Conservation (phyloP, 2,888 invertebrate species). For the Cataglyphis livida region DNA sequence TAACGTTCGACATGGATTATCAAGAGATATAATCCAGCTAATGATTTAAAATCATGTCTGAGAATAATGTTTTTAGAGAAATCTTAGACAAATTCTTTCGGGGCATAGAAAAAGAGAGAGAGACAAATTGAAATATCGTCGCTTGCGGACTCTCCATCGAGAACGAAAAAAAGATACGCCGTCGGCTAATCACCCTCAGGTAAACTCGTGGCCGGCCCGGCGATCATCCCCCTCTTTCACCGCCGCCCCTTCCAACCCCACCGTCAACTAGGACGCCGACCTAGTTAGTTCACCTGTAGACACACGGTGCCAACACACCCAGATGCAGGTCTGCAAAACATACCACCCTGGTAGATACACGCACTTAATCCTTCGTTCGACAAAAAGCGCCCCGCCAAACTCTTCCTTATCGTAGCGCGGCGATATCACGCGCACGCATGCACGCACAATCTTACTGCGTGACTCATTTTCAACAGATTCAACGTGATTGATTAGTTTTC, state of each 20-base stretch:
- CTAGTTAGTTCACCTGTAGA: conserved; percentile 81
- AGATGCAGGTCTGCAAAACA: conserved; percentile 57
- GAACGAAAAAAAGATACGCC: conserved; percentile 17
- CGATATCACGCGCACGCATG: conserved; percentile 8
- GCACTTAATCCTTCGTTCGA: not conserved
- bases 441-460: not conserved
- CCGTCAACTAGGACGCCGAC: conserved; percentile 79
- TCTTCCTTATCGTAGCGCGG: conserved; percentile 34
- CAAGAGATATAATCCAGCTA: not conserved
- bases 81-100: not conserved
- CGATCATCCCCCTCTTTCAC: conserved; percentile 60
- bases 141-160: not conserved
- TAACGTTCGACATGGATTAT: not conserved
- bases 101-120: not conserved
- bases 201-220: conserved; percentile 68
- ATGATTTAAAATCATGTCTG: not conserved
- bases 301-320: conserved; percentile 70
- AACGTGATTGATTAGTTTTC: not conserved
- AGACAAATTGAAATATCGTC: not conserved
- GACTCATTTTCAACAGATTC: not conserved
- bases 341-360: conserved; percentile 58
- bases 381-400: too few relatives aligned
- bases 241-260: conserved; percentile 45
- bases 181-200: conserved; percentile 64
- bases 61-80: not conserved